These are phyloP conservation scores for Tetranychus truncatus DNA, from an alignment of 2,888 invertebrate genomes.

Conservation along the genomic window DNA sequence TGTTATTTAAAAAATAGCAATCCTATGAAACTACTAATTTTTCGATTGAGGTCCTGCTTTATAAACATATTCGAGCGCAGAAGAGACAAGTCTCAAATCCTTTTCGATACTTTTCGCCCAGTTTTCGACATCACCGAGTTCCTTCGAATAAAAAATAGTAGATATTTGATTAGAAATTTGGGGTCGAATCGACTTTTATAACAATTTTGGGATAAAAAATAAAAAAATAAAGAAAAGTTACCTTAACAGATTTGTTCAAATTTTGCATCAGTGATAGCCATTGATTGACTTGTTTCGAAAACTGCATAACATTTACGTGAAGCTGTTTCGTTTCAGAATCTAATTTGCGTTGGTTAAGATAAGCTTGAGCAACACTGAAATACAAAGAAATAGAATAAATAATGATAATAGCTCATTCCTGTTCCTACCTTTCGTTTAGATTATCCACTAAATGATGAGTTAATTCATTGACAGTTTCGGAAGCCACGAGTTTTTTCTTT, in stretches of 20 bases:
- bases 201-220: not conserved
- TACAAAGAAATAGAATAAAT: not conserved
- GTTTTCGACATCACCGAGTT: conserved; percentile 94
- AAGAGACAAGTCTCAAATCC: conserved; percentile 79
- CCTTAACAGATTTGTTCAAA: conserved; percentile 39
- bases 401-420: not conserved
- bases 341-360: conserved; percentile 87
- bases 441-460: conserved; percentile 90
- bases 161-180: conserved; percentile 58
- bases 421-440: conserved; percentile 72
- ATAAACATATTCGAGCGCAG: conserved; percentile 80
- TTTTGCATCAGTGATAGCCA: conserved; percentile 65
- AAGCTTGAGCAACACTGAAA: conserved; percentile 82
- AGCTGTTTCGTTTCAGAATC: conserved; percentile 92
- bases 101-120: conserved; percentile 93
- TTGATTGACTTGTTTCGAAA: conserved; percentile 87
- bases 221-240: not conserved
- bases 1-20: no score
- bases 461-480: conserved; percentile 72
- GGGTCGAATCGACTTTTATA: not conserved
- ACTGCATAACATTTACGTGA: conserved; percentile 77
- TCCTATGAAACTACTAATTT: not conserved
- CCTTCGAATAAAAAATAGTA: conserved; percentile 51
- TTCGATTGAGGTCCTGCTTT: conserved; percentile 35
- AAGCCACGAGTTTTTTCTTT: conserved; percentile 75